phyloP scores from a whole-genome alignment of 2,888 invertebrate genomes.

The Villa cingulata region DNA sequence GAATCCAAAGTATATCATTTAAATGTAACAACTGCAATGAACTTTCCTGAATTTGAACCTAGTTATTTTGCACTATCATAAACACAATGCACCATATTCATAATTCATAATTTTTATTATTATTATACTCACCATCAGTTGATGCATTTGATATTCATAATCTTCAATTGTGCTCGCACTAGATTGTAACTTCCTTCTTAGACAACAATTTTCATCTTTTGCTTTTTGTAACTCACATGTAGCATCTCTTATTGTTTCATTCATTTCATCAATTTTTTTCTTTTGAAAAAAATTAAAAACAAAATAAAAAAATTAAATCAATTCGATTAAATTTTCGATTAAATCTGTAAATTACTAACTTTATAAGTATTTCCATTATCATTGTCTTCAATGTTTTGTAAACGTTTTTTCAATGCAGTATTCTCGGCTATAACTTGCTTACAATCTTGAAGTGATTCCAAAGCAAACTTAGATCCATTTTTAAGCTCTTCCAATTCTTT shows the following conservation, averaged over 20 bases:
- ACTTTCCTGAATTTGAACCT: conserved; percentile 11
- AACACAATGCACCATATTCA: conserved; percentile 7
- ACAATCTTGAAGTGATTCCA: neutral
- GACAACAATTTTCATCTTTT: conserved; percentile 2
- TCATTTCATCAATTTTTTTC: conserved; percentile 6
- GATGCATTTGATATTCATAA: conserved; percentile 24
- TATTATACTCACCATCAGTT: conserved; percentile 21
- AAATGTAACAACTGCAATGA: conserved; percentile 1
- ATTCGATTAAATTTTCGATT: too few species aligned
- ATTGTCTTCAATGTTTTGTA: neutral
- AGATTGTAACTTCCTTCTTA: neutral
- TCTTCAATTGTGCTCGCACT: conserved; percentile 21
- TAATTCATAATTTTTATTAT: neutral
- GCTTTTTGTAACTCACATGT: neutral
- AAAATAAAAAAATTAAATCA: neutral
- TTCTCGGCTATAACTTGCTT: neutral
- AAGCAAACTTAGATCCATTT: neutral
- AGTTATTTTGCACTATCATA: conserved; percentile 15
- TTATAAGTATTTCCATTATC: neutral
- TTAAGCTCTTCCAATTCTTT: neutral
- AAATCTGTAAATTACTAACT: neutral
- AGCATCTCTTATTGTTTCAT: conserved; percentile 1
- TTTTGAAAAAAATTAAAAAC: too few species aligned
- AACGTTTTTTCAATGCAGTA: neutral
- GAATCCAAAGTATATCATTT: conserved; percentile 7